Percentiles rank a stretch among this genome's conserved stretches.
Conservation (phyloP, 2,113 vertebrate species). For the Sturnira hondurensis region DNA sequence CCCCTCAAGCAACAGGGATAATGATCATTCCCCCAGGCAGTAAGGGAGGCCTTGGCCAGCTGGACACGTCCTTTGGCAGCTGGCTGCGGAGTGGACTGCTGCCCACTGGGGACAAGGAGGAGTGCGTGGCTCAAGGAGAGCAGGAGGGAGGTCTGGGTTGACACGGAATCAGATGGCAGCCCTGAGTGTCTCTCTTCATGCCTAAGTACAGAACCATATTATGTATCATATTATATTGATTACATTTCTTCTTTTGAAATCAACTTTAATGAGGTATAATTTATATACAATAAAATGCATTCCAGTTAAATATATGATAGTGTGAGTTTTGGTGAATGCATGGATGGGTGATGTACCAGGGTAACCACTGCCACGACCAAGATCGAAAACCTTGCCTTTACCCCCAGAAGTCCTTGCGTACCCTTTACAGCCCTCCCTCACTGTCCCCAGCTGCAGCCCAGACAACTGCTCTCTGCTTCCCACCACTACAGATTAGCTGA, state of each 20-base stretch:
- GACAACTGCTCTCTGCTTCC: neutral
- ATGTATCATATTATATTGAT: neutral
- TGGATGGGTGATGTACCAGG: neutral
- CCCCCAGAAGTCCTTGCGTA: neutral
- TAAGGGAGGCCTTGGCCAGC: neutral
- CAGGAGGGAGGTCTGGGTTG: neutral
- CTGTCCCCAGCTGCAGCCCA: neutral
- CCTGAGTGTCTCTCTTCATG: neutral
- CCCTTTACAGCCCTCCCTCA: neutral
- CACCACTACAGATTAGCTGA: constrained; percentile 26
- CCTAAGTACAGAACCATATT: neutral
- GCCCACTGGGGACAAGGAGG: neutral
- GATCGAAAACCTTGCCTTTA: neutral
- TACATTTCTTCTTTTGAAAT: neutral
- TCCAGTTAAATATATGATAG: neutral
- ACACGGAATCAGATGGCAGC: neutral
- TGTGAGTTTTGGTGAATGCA: neutral
- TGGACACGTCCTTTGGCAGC: neutral
- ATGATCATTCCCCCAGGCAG: neutral
- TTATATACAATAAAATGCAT: neutral
- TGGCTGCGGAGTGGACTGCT: neutral
- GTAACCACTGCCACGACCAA: neutral
- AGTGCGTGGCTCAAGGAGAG: neutral
- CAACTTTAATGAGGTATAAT: neutral
- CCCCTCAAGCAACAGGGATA: neutral